Conservation (phyloP, 2,888 invertebrate species). For the Perizoma flavofasciatum region DNA sequence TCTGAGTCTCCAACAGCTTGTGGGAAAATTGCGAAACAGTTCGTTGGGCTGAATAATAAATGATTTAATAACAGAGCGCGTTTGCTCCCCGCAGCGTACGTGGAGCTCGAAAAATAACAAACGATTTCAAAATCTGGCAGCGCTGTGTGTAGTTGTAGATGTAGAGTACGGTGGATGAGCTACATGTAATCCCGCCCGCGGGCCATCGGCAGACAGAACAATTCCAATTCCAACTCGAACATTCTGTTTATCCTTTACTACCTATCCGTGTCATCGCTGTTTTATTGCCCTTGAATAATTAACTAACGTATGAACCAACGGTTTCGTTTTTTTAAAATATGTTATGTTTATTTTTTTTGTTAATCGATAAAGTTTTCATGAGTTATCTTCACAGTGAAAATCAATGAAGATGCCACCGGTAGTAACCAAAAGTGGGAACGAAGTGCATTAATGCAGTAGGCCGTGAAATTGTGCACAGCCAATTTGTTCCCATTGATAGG, state of each 20-base stretch:
- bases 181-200: conserved; percentile 53
- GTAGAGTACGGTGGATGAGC: conserved; percentile 38
- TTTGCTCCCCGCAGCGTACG: conserved; percentile 73
- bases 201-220: conserved; percentile 44
- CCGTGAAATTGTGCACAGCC: conserved; percentile 74
- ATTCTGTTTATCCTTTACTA: conserved; percentile 42
- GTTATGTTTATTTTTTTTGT: conserved; percentile 1
- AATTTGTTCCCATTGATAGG: conserved; percentile 71
- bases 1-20: conserved; percentile 54
- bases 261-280: conserved; percentile 38
- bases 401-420: conserved; percentile 58
- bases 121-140: conserved; percentile 75
- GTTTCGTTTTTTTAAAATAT: conserved; percentile 16
- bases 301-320: conserved; percentile 30
- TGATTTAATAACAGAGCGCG: conserved; percentile 82
- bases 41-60: conserved; percentile 82
- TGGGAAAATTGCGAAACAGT: conserved; percentile 81
- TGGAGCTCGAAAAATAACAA: conserved; percentile 78
- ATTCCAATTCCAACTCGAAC: conserved; percentile 37
- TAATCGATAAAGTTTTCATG: neutral
- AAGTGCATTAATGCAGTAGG: conserved; percentile 68
- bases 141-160: conserved; percentile 48
- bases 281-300: conserved; percentile 38
- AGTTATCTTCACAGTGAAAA: conserved; percentile 34
- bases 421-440: conserved; percentile 53